phyloP scores from a whole-genome alignment of 2,113 vertebrate species.

The Protobothrops mucrosquamatus region DNA sequence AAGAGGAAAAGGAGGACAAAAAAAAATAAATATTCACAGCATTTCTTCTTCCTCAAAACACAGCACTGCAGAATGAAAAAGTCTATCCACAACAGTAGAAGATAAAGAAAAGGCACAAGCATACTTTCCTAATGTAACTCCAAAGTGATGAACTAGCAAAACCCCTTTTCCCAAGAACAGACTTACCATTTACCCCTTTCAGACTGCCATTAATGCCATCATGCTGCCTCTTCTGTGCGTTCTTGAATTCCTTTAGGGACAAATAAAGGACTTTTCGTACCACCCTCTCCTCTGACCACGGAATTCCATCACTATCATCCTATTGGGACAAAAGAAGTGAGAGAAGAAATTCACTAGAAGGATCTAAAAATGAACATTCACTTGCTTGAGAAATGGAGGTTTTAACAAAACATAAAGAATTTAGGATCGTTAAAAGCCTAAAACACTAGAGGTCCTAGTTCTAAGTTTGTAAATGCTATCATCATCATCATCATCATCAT shows the following conservation, averaged over 20 bases:
- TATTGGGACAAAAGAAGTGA: constrained; percentile 55
- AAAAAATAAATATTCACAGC: background rate
- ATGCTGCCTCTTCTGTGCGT: constrained; percentile 92
- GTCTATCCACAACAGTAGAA: background rate
- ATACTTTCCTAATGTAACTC: background rate
- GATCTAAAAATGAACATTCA: background rate
- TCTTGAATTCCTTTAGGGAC: constrained; percentile 99
- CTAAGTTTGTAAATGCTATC: no score
- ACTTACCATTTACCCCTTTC: constrained; percentile 86
- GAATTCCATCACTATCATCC: constrained; percentile 99
- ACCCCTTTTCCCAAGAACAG: background rate
- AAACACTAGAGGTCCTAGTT: no score
- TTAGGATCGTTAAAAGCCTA: background rate
- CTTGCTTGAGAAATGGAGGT: background rate
- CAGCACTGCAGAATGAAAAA: background rate
- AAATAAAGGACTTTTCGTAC: constrained; percentile 98
- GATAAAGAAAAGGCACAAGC: background rate
- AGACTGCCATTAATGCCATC: constrained; percentile 81
- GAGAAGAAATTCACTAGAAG: background rate
- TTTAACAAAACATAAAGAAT: background rate
- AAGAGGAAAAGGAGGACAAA: background rate
- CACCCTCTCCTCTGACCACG: constrained; percentile 99
- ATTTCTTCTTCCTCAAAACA: background rate
- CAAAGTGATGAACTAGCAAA: background rate
- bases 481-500: background rate